A percentile compares a stretch with the other conserved stretches of the same genome.
These are phyloP conservation scores for Drosophila miranda DNA, from an alignment of 1,140 invertebrate genomes.

Conservation along the genomic window DNA sequence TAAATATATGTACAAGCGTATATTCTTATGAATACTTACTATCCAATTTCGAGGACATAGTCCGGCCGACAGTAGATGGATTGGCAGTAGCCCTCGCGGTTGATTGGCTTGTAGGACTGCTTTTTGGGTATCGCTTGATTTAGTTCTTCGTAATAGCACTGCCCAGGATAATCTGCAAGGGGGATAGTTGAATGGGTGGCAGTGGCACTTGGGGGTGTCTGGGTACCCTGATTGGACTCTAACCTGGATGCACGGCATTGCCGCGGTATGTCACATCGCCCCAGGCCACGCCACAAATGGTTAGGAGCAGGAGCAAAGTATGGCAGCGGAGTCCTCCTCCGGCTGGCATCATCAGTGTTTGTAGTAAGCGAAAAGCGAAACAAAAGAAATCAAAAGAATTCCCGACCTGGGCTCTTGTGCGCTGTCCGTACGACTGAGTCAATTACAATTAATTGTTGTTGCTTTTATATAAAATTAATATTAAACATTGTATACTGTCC, in stretches of 20 bases:
- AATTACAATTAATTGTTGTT: constrained; percentile 81
- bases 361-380: background rate
- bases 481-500: constrained; percentile 41
- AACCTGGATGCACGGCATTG: constrained; percentile 75
- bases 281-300: constrained; percentile 18
- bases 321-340: background rate
- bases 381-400: background rate
- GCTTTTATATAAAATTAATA: constrained; percentile 82
- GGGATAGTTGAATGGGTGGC: background rate
- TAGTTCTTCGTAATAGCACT: constrained; percentile 76
- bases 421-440: constrained; percentile 70
- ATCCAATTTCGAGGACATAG: constrained; percentile 68
- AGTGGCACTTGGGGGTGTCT: too few species aligned
- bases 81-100: constrained; percentile 71
- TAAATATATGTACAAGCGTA: too few species aligned
- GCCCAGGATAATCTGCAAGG: constrained; percentile 63
- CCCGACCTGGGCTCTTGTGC: constrained; percentile 49
- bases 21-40: constrained; percentile 35
- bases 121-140: constrained; percentile 74
- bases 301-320: constrained; percentile 37
- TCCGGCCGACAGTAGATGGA: constrained; percentile 72
- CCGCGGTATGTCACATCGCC: constrained; percentile 67
- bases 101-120: constrained; percentile 76
- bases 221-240: too few species aligned
- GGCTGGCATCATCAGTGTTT: constrained; percentile 13